These are phyloP conservation scores for Mimas tiliae DNA, from an alignment of 2,888 invertebrate species.

Conservation along the genomic window DNA sequence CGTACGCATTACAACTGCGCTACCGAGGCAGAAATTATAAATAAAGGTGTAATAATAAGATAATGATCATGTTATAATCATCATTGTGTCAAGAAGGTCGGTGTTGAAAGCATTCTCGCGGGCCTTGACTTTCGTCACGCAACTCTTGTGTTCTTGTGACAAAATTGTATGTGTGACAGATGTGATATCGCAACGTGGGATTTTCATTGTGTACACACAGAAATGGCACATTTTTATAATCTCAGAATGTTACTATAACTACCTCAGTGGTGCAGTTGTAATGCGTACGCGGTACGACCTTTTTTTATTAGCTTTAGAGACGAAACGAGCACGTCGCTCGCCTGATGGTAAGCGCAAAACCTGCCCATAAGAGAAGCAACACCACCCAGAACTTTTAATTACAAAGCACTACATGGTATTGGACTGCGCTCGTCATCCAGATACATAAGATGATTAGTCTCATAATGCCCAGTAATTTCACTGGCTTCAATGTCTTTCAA, in stretches of 20 bases:
- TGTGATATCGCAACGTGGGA: slow-evolving; percentile 18
- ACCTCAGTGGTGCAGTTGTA: neutral
- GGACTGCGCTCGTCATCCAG: too few species aligned
- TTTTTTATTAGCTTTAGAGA: too few species aligned
- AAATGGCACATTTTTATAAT: neutral
- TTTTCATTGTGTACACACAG: slow-evolving; percentile 8
- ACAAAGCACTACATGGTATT: too few species aligned
- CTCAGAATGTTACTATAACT: neutral
- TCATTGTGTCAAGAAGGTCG: slow-evolving; percentile 53
- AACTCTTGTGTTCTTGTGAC: slow-evolving; percentile 35
- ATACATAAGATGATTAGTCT: too few species aligned
- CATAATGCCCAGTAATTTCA: too few species aligned
- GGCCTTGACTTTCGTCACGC: slow-evolving; percentile 47
- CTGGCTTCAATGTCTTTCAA: too few species aligned
- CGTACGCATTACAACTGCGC: too few species aligned
- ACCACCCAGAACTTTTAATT: too few species aligned
- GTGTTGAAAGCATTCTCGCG: slow-evolving; percentile 45
- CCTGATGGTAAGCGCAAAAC: too few species aligned
- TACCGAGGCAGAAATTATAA: slow-evolving; percentile 25
- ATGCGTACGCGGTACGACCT: too few species aligned
- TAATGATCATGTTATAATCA: slow-evolving; percentile 42
- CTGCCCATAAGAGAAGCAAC: too few species aligned
- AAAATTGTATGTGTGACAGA: slow-evolving; percentile 28
- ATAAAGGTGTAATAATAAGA: slow-evolving; percentile 41
- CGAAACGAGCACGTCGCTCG: too few species aligned